These are phyloP conservation scores for Lates calcarifer DNA, from an alignment of 2,113 vertebrate genomes.

Conservation along the genomic window DNA sequence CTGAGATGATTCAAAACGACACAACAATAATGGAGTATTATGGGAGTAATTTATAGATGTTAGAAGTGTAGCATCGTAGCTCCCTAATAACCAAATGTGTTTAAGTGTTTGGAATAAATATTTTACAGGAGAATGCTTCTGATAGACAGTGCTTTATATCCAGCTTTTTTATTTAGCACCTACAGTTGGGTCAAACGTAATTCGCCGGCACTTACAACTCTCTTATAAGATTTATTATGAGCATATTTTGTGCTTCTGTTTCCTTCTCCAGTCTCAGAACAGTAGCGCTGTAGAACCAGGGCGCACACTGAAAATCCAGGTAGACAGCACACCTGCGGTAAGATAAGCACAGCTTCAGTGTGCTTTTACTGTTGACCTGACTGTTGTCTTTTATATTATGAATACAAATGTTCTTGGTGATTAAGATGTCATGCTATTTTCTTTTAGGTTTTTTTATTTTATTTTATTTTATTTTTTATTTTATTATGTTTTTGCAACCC, in stretches of 20 bases:
- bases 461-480: neutral
- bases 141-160: neutral
- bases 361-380: neutral
- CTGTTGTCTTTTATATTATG: neutral
- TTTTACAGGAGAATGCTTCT: neutral
- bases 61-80: neutral
- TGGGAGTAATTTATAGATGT: neutral
- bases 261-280: conserved; percentile 51
- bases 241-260: conserved; percentile 34
- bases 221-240: conserved; percentile 15
- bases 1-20: neutral
- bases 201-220: neutral
- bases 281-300: neutral
- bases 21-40: neutral
- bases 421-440: neutral
- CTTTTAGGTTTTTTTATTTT: neutral
- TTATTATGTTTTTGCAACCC: neutral
- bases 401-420: neutral
- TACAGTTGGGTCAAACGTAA: neutral
- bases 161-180: neutral
- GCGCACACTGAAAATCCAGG: neutral
- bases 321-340: conserved; percentile 20
- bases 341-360: conserved; percentile 41
- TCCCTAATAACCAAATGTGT: neutral
- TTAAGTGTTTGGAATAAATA: neutral